Evolutionary conservation across 2,113 vertebrate species (phyloP), one percentile per base, ranked within the genome.

Genomic region (Triplophysa rosa): DNA sequence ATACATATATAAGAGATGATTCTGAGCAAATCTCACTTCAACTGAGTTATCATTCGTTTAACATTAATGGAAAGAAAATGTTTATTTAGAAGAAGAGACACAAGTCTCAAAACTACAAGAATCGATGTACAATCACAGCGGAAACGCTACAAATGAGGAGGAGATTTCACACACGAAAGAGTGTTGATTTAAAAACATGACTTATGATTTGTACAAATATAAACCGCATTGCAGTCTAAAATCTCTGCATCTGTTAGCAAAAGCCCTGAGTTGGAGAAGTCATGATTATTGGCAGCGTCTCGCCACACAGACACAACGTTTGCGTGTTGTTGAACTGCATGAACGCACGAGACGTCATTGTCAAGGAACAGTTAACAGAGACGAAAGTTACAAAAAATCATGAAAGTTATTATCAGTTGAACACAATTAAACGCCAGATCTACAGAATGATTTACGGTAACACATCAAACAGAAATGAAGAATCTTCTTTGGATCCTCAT

Each of bases 181-280:
- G 80, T 78, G 87, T 71, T 87, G 78, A 87, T 71, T 83, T 84
- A 82, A 84, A 83, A 56, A 77, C 74, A 67, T 70, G 13, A 90
- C 86, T 85, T 77, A 83, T 45, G 11, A 45, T 87, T 84, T 83
- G 71, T 56, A 59, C 54, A 58, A n/a, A 56, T 21, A 58, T 21
- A 9, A 58, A 58, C 54, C 19, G 49, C 12, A 52, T 52, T 16
- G 14, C 16, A 58, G 54, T 10, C 49, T n/a, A 54, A 78, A 42
- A 76, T 71, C 33, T 37, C 82, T 81, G 84, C 86, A 72, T 87
- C 84, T 86, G 88, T 87, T 73, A 65, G 85, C 86, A 83, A 82
- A 89, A 90, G 82, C 92, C 91, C 93, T 93, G 92, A 93, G 93
- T 89, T 90, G 87, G 85, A 89, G 89, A 88, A 88, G 87, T 45